Evolutionary conservation across 2,888 invertebrate species (phyloP), one percentile per base, ranked within the genome.

Genomic region (Macrophya annulata): DNA sequence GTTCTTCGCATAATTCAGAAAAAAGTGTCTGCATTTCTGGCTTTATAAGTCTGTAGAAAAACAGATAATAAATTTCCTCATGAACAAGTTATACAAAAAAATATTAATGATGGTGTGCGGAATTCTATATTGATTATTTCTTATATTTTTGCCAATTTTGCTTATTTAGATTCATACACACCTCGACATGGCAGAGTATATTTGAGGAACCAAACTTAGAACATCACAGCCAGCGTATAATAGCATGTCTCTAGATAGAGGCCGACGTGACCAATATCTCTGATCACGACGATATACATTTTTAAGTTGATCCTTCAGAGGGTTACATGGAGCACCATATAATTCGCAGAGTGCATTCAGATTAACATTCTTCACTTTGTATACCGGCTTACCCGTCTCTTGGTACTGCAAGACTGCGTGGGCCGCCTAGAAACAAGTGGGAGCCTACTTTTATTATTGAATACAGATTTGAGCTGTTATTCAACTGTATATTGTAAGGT

Each of bases 281-380:
- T 97, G 98, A 93, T 98, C 98, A 88, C 97, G 95, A 62, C 97
- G 95, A 92, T 98, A 98, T 65, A 98, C 96, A 94, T 97, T 97
- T 93, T 98, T 98, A 85, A 98, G 93, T 92, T 98, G 98, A 92
- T 98, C 98, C 93, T 98, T 99, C 94, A 98, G 96, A 0, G 98
- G 98, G 94, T 98, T 99, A 91, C 96, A 95, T 0, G 98, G 97
- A 77, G 98, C 98, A 91, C 97, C 97, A 93, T 98, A 98, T 87
- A 96, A 95, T 93, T 98, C 97, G 93, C 99, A 99, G 84, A 99
- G 94, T 84, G 98, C 97, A 94, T 98, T 98, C 85, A 99, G 94
- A 89, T 98, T 98, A 77, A 98, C 96, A 93, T 98, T 98, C 94
- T 99, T 98, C 84, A 98, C 98, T 94, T 99, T 99, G 92, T 98